Percentiles rank a stretch among this genome's conserved stretches.
phyloP scores from a whole-genome alignment of 2,113 vertebrate genomes.

The Synodontis membranacea region DNA sequence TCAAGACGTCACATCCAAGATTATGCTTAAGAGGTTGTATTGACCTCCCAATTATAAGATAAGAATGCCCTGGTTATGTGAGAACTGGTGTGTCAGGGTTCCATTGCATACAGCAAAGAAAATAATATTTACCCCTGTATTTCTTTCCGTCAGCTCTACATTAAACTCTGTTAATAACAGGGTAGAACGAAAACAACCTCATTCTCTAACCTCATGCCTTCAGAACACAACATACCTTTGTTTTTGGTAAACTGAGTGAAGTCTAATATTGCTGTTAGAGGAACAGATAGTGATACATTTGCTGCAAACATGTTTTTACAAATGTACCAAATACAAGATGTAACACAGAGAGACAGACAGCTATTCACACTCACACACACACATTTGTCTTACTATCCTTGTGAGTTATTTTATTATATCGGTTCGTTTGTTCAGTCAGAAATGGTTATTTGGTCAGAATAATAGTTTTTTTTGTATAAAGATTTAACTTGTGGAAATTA shows the following conservation, averaged over 20 bases:
- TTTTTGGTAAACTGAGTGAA: not conserved
- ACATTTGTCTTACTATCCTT: not conserved
- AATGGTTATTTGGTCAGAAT: too few relatives aligned
- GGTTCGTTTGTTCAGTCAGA: too few relatives aligned
- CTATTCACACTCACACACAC: not conserved
- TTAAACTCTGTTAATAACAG: not conserved
- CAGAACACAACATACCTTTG: not conserved
- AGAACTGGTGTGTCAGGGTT: conserved; percentile 7
- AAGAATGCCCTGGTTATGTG: conserved; percentile 30
- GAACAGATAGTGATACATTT: not conserved
- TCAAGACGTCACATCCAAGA: not conserved
- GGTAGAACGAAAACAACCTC: not conserved
- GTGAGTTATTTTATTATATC: too few relatives aligned
- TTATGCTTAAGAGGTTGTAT: not conserved
- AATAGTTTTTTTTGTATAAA: too few relatives aligned
- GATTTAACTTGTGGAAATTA: too few relatives aligned
- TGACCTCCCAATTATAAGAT: conserved; percentile 36
- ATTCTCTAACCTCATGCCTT: not conserved
- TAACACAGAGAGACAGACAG: not conserved
- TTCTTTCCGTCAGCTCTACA: not conserved
- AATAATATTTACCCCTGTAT: not conserved
- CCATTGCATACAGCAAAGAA: conserved; percentile 6
- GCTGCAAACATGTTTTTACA: not conserved
- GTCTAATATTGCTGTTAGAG: not conserved
- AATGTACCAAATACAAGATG: not conserved